A percentile compares a stretch with the other conserved stretches of the same genome.
These are phyloP conservation scores for Pseudolycoriella hygida DNA, from an alignment of 2,888 invertebrate species.

Conservation along the genomic window DNA sequence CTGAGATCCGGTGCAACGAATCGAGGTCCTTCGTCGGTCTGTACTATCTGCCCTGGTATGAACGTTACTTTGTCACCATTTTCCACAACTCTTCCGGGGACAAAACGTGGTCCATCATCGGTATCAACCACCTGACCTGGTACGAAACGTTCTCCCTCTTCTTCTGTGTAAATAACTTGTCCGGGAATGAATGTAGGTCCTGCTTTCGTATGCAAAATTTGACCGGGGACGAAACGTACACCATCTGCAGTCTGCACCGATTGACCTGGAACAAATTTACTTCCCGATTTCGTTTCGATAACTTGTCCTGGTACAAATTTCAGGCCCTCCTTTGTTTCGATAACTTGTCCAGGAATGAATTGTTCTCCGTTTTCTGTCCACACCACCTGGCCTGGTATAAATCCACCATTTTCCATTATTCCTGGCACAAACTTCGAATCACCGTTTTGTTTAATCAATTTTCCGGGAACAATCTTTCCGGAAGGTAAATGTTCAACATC, in stretches of 20 bases:
- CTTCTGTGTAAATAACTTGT: conserved; percentile 41
- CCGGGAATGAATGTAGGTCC: conserved; percentile 65
- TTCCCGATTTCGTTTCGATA: conserved; percentile 44
- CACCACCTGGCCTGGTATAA: conserved; percentile 50
- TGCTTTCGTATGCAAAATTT: conserved; percentile 54
- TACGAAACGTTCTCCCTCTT: conserved; percentile 34
- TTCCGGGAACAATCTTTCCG: conserved; percentile 45
- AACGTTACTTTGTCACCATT: conserved; percentile 54
- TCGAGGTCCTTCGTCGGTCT: conserved; percentile 49
- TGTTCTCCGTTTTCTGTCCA: conserved; percentile 50
- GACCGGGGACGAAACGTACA: conserved; percentile 59
- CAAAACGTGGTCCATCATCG: conserved; percentile 48
- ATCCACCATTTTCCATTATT: conserved; percentile 45
- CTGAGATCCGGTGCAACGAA: conserved; percentile 51
- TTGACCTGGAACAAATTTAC: conserved; percentile 59
- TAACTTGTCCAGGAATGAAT: conserved; percentile 53
- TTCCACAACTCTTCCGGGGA: conserved; percentile 54
- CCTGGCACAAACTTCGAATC: conserved; percentile 51
- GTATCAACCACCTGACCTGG: conserved; percentile 56
- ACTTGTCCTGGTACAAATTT: conserved; percentile 66
- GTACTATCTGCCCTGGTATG: conserved; percentile 60
- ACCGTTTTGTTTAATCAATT: conserved; percentile 39
- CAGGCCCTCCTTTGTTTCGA: conserved; percentile 45
- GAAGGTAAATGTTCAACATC: conserved; percentile 31
- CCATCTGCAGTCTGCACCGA: conserved; percentile 53